A percentile compares a stretch with the other conserved stretches of the same genome.
Evolutionary conservation across 2,888 invertebrate genomes (phyloP).

Genomic region (Smittia aterrima): DNA sequence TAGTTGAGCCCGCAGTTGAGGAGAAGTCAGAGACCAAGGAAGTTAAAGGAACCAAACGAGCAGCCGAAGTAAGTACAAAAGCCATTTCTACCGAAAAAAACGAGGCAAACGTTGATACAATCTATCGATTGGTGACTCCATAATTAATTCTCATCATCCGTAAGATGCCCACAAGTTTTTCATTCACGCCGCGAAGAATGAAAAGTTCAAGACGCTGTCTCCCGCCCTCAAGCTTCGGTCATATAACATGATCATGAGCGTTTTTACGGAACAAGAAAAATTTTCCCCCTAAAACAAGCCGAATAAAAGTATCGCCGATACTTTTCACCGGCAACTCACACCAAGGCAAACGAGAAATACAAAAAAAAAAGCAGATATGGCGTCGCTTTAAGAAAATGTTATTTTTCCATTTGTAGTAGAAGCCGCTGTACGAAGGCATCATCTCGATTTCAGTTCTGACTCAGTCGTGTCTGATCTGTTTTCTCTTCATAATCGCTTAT

Average conservation of each 20-base stretch:
- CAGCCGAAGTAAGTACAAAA: constrained; percentile 77
- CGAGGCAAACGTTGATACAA: neutral
- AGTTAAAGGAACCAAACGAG: constrained; percentile 75
- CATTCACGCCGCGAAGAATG: too few species aligned
- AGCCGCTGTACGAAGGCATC: neutral
- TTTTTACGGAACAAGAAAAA: constrained; percentile 13
- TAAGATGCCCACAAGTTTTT: too few species aligned
- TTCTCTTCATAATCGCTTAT: neutral
- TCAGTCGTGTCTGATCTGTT: constrained; percentile 2
- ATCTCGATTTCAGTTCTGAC: neutral
- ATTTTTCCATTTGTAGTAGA: neutral
- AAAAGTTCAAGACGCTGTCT: too few species aligned
- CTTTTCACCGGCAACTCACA: constrained; percentile 33
- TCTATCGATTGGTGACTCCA: constrained; percentile 17
- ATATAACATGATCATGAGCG: neutral
- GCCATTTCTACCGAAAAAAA: too few species aligned
- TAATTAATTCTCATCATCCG: neutral
- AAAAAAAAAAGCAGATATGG: constrained; percentile 16
- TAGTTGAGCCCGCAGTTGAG: constrained; percentile 64
- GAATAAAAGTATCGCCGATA: neutral
- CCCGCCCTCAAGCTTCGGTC: too few species aligned
- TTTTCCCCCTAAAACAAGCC: constrained; percentile 28
- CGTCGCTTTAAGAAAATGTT: constrained; percentile 25
- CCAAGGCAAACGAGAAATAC: constrained; percentile 9
- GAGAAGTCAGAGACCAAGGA: constrained; percentile 74